Percentiles rank a stretch among this genome's conserved stretches.
These are phyloP conservation scores for Haliclystus octoradiatus DNA, from an alignment of 30 jellyfish, hydroid and myxozoan genomes.

Conservation along the genomic window DNA sequence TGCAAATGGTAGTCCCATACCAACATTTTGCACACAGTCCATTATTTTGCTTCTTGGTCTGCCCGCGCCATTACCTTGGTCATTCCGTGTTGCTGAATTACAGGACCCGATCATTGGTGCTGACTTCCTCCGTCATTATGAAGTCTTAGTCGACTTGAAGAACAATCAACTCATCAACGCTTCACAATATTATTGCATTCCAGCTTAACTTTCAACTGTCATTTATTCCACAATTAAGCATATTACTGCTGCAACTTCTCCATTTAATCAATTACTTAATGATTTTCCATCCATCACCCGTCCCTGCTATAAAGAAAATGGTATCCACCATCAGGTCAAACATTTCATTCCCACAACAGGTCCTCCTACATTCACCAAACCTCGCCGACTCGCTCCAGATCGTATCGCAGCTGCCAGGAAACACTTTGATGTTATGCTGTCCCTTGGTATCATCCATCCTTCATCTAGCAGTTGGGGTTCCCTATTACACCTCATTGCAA, in stretches of 20 bases:
- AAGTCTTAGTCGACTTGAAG: constrained; percentile 9
- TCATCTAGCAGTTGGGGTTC: constrained; percentile 40
- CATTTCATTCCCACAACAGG: constrained; percentile 31
- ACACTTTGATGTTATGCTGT: constrained; percentile 38
- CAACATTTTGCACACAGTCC: constrained; percentile 13
- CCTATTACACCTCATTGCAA: constrained; percentile 42
- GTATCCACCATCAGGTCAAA: constrained; percentile 13
- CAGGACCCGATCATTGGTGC: constrained; percentile 34
- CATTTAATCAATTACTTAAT: constrained; percentile 3
- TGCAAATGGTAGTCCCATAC: constrained; percentile 15
- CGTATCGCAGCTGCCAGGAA: constrained; percentile 20
- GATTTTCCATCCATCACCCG: constrained; percentile 9
- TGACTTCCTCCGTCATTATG: constrained; percentile 19
- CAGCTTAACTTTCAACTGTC: constrained; percentile 6
- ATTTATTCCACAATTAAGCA: constrained; percentile 3
- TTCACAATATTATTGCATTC: neutral
- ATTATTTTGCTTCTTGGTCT: constrained; percentile 16
- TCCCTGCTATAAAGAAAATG: constrained; percentile 20
- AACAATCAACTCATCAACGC: constrained; percentile 17
- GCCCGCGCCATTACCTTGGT: constrained; percentile 24
- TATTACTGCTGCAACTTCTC: constrained; percentile 11
- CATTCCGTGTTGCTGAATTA: constrained; percentile 26
- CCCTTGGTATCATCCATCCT: constrained; percentile 51
- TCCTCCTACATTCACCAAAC: constrained; percentile 26
- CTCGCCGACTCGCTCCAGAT: constrained; percentile 42